Evolutionary conservation across 1,140 invertebrate genomes (phyloP).

Genomic region (Drosophila lini): DNA sequence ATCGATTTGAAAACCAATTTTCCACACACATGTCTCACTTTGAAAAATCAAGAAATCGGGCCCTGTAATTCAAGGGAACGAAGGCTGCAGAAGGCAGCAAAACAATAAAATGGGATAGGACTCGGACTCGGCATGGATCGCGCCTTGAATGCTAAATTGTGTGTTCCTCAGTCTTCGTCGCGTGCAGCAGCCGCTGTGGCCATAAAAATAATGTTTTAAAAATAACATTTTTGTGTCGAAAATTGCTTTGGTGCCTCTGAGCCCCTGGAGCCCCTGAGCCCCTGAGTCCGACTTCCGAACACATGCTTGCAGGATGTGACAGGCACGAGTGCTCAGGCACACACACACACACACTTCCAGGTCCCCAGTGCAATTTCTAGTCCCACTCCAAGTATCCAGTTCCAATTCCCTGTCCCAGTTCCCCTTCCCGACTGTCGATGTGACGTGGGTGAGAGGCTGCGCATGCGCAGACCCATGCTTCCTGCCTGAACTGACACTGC

Average conservation of each 20-base stretch:
- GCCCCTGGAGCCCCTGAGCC: neutral
- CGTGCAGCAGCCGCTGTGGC: constrained; percentile 58
- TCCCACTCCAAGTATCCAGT: constrained; percentile 23
- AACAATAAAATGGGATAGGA: constrained; percentile 7
- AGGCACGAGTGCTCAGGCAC: constrained; percentile 10
- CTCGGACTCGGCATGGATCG: constrained; percentile 22
- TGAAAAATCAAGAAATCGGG: neutral
- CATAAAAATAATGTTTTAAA: constrained; percentile 81
- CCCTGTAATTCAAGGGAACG: constrained; percentile 2
- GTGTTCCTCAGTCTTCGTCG: constrained; percentile 41
- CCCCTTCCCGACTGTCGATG: constrained; percentile 29
- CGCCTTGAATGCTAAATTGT: constrained; percentile 67
- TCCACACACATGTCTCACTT: constrained; percentile 65
- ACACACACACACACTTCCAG: neutral
- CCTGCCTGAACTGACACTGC: constrained; percentile 40
- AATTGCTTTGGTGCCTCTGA: constrained; percentile 16
- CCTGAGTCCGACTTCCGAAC: constrained; percentile 29
- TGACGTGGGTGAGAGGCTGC: constrained; percentile 67
- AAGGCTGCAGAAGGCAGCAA: neutral
- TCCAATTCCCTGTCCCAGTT: constrained; percentile 7
- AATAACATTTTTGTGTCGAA: constrained; percentile 59
- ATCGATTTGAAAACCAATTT: constrained; percentile 55
- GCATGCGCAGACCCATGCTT: constrained; percentile 55
- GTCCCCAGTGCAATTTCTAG: constrained; percentile 19
- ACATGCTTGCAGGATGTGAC: constrained; percentile 44